Base-by-base conservation (phyloP, 2,888 invertebrate genomes). In the Kryphioiulus occultus region DNA sequence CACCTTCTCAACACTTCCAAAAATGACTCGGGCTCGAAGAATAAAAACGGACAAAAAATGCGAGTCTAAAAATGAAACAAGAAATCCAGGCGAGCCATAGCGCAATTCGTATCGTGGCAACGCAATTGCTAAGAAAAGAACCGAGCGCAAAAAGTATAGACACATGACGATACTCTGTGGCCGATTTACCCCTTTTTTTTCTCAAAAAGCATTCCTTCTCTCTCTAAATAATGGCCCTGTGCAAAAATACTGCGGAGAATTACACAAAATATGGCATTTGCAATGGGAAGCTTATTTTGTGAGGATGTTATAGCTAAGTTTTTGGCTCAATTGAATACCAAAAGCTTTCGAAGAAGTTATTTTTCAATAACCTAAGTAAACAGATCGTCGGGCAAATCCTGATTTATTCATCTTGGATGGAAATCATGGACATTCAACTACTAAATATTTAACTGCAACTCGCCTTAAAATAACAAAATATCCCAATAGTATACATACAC, bases 121-220 rank as follows among this genome's bases (percentile, higher is more conserved):
- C 78, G 78, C 78, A 30, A 78, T 78, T 78, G 78, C 78, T 78
- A 78, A 78, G 78, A 78, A 78, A 78, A 78, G 78, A 78, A 78
- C 30, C 78, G 78, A 78, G 78, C 30, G 78, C 12, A 78, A 26
- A 78, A 78, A 15, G 22, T 30, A 78, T 30, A 78, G 78, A 30
- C 78, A 78, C 30, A 78, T 26, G 78, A 78, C 78, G 78, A 78
- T 78, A 78, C 22, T 78, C 30, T 30, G 78, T 78, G 78, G 78
- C 26, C 26, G 78, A 78, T 78, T 78, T 78, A 78, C 78, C 78
- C 78, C 15, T 78, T 78, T 78, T 78, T 78, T 30, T 22, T 26
- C 10, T 0, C 22, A 9, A 19, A 68, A 68, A 19, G 5, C 17
- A n/a, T 53, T 53, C 53, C n/a, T 53, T 53, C 5, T 68, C 26